phyloP scores from a whole-genome alignment of 2,888 invertebrate species.

The Drosophila austrosaltans region DNA sequence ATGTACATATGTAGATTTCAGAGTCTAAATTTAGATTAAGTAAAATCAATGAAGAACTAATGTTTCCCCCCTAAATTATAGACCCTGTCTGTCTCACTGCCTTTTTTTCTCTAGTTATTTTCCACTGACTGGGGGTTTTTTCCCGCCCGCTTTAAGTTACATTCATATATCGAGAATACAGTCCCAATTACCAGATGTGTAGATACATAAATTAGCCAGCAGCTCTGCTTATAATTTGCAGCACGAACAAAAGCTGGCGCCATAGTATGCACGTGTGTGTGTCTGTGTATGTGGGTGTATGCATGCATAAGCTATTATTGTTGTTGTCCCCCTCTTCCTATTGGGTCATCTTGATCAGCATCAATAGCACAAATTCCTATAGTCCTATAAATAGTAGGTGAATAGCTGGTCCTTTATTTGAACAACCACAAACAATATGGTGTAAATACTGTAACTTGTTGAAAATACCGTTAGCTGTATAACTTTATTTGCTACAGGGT shows the following conservation, averaged over 20 bases:
- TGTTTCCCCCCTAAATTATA: slow-evolving; percentile 8
- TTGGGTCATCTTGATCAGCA: slow-evolving; percentile 42
- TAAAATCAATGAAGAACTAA: slow-evolving; percentile 9
- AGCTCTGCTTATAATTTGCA: slow-evolving; percentile 63
- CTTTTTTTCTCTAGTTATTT: slow-evolving; percentile 40
- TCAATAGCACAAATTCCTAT: slow-evolving; percentile 10
- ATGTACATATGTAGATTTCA: background rate
- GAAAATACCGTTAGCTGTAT: too few species aligned
- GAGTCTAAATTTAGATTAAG: slow-evolving; percentile 17
- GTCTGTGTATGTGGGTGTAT: slow-evolving; percentile 15
- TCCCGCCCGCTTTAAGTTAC: slow-evolving; percentile 18
- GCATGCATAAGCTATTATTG: slow-evolving; percentile 42
- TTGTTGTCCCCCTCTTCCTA: slow-evolving; percentile 6
- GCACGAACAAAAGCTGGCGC: slow-evolving; percentile 55
- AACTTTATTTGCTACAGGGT: too few species aligned
- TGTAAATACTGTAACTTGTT: too few species aligned
- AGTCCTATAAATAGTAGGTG: background rate
- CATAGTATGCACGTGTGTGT: slow-evolving; percentile 34
- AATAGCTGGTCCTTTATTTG: too few species aligned
- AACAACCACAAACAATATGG: too few species aligned
- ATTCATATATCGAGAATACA: slow-evolving; percentile 1
- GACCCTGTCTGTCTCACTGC: slow-evolving; percentile 31
- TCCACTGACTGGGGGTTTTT: slow-evolving; percentile 38
- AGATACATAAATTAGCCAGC: slow-evolving; percentile 46
- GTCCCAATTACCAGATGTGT: slow-evolving; percentile 14